Base-by-base conservation (phyloP, 2,113 vertebrate genomes). In the Oreocharis arfaki region DNA sequence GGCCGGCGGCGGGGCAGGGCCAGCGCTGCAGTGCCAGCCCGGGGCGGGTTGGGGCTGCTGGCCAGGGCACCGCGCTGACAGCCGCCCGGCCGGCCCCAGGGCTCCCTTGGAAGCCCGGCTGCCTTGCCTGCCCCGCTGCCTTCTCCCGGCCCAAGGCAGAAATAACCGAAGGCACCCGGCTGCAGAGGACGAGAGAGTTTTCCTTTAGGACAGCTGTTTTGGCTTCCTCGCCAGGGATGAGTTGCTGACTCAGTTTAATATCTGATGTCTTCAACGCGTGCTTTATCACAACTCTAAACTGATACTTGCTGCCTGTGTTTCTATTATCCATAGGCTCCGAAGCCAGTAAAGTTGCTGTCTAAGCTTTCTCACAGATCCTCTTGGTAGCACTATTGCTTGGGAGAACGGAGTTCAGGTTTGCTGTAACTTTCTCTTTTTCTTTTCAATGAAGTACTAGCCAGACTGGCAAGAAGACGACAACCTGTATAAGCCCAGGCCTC, bases 181-280 rank as follows among this genome's bases (percentile, higher is more conserved):
- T 84, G 81, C 61, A 47, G 81, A 26, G 63, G 55, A 49, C 7
- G 3, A 37, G 53, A 56, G 67, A 23, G 30, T 65, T 87, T 89
- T 95, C 50, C 74, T 73, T 5, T 19, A 79, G 91, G 67, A 87
- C 78, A 73, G 87, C 91, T 94, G 53, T 42, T 93, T 69, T n/a
- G 91, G 69, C 39, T 79, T 47, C 7, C 37, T 77, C 4, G 19
- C 23, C 19, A 18, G 74, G 21, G 55, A 84, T 35, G 44, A 84
- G 78, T 56, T 91, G 86, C 84, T 94, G 91, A 70, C 82, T 94
- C 91, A 63, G 91, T 91, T 96, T 79, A 89, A 64, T 78, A 79
- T 71, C 78, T 83, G 10, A n/a, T 75, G n/a, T 71, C 57, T 89
- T 61, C 35, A 57, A 49, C 94, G 63, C 50, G 46, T 69, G 27